These are phyloP conservation scores for Lasioglossum baleicum DNA, from an alignment of 1,140 invertebrate genomes.

Conservation along the genomic window DNA sequence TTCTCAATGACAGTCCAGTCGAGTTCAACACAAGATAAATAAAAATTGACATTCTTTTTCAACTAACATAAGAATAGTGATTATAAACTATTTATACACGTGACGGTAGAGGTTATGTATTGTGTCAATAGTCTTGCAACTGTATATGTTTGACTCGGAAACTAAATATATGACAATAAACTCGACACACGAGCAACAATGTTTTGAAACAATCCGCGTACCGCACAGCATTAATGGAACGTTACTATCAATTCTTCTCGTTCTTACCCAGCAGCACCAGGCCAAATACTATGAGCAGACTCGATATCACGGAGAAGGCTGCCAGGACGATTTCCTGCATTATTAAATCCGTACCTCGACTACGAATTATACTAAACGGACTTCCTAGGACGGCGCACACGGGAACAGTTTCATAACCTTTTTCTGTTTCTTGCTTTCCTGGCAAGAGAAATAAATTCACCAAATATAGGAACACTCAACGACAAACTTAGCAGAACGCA, in stretches of 20 bases:
- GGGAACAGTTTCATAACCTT: conserved; percentile 42
- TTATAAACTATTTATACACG: conserved; percentile 29
- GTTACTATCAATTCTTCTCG: conserved; percentile 6
- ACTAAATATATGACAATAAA: conserved; percentile 21
- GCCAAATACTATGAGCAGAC: conserved; percentile 78
- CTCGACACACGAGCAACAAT: conserved; percentile 21
- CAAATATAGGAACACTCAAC: conserved; percentile 16
- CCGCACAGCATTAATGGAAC: conserved; percentile 17
- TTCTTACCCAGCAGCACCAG: conserved; percentile 80
- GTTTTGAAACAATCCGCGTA: conserved; percentile 11
- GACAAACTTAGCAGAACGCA: conserved; percentile 12
- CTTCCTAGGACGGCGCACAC: conserved; percentile 22
- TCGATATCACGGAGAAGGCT: conserved; percentile 77
- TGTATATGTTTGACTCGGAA: conserved; percentile 6
- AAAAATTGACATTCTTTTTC: not conserved
- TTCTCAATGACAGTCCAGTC: not conserved
- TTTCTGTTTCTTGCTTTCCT: conserved; percentile 1
- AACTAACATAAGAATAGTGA: not conserved
- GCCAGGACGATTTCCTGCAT: conserved; percentile 80
- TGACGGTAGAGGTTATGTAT: conserved; percentile 45
- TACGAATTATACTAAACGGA: conserved; percentile 20
- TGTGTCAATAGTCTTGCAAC: conserved; percentile 19
- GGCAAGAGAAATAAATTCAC: conserved; percentile 5
- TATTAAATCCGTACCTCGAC: conserved; percentile 43
- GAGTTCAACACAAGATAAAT: not conserved